Percentiles rank a stretch among this genome's conserved stretches.
phyloP scores from a whole-genome alignment of 1,140 invertebrate species.

The Listronotus oregonensis region DNA sequence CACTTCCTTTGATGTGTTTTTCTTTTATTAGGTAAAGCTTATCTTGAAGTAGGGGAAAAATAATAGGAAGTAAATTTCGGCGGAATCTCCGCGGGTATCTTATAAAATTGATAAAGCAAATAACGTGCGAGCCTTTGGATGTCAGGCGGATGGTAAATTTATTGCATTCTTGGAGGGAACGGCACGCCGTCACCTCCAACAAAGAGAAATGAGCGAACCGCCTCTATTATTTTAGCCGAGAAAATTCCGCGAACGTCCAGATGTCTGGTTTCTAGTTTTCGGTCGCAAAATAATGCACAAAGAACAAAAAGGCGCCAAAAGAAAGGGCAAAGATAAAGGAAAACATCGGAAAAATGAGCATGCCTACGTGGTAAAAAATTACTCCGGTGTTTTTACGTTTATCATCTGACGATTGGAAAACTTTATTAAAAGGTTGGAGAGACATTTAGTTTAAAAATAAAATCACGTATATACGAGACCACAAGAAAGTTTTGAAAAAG shows the following conservation, averaged over 20 bases:
- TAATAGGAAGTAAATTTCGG: conserved; percentile 17
- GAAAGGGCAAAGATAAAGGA: conserved; percentile 24
- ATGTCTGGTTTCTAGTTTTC: conserved; percentile 41
- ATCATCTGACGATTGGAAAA: conserved; percentile 30
- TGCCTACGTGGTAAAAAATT: conserved; percentile 34
- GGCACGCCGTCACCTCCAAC: conserved; percentile 42
- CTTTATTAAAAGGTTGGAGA: conserved; percentile 25
- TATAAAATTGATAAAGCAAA: conserved; percentile 46
- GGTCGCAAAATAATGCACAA: conserved; percentile 38
- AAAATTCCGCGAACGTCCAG: conserved; percentile 46
- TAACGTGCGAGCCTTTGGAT: conserved; percentile 38
- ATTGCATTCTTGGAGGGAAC: conserved; percentile 43
- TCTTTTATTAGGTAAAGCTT: no score
- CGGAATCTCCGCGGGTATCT: conserved; percentile 34
- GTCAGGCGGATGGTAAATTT: conserved; percentile 42
- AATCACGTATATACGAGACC: no score
- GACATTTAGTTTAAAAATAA: no score
- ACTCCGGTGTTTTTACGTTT: conserved; percentile 21
- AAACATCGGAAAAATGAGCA: conserved; percentile 31
- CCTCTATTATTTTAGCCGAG: conserved; percentile 45
- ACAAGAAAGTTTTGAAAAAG: no score
- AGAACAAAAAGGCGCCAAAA: conserved; percentile 34
- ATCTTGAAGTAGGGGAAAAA: background rate
- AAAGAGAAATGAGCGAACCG: conserved; percentile 42
- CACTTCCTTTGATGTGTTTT: background rate